Base-by-base conservation (phyloP, 2,888 invertebrate species). In the Cyrtodaria siliqua region DNA sequence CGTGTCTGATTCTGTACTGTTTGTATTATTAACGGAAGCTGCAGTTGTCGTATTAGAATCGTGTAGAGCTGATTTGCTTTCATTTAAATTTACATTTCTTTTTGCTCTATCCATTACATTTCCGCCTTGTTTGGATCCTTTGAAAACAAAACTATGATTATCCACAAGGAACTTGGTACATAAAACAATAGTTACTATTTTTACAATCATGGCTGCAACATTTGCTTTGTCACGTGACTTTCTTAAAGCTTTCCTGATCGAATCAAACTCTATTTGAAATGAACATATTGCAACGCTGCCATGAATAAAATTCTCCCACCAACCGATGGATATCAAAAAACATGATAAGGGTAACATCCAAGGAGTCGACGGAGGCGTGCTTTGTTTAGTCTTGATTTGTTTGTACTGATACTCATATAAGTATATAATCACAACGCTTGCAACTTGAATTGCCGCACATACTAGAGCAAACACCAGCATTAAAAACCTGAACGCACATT, bases 291-390 rank as follows among this genome's bases (percentile, higher is more conserved):
- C n/a, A 87, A 55, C n/a, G 56, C 49, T 60, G 40, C 64, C 44
- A 9, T 64, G 63, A 20, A 68, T 26, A 24, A 79, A 99, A 93
- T 99, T 99, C 93, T 99, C 99, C 99, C 99, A 99, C 98, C 98
- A 99, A 26, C 97, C 97, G 38, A 97, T 95, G 0, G 98, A 99
- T 74, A 97, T 96, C 87, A 97, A 95, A 63, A 97, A 93, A 27
- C 61, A 27, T 0, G 67, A 47, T n/a, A 67, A 14, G 6, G 67
- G 50, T 27, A 33, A 8, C 4, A 33, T 1, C 26, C 26, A 49
- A 63, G 26, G 1, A 42, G 14, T 26, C 50, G 29, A 16, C n/a
- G n/a, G n/a, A n/a, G n/a, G n/a, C n/a, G n/a, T n/a, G n/a, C n/a
- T n/a, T n/a, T n/a, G n/a, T n/a, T n/a, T n/a, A n/a, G n/a, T n/a